Base-by-base conservation (phyloP, 2,113 vertebrate genomes). In the Hemichromis elongatus region DNA sequence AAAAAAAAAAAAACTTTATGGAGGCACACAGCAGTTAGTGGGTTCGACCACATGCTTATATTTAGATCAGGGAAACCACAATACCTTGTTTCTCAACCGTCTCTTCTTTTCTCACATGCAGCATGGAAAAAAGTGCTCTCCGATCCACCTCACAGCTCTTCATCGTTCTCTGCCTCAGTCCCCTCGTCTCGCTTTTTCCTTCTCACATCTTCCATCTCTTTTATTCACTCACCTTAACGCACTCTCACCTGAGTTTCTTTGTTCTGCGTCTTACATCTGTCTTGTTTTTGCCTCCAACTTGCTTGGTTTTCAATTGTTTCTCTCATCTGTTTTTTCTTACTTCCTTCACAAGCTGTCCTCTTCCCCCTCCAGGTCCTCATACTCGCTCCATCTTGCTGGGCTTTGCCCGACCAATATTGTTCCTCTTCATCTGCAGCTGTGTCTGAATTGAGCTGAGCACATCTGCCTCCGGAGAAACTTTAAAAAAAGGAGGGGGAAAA, bases 11-110 rank as follows among this genome's bases (percentile, higher is more conserved):
- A 2, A 66, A 35, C 77, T 82, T 75, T 81, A 84, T 86, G 50
- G 80, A 88, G 81, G 88, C 63, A 79, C 85, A 79, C 50, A 93
- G 91, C 93, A 91, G 92, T 93, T 93, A 90, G 89, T 77, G 89
- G 89, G 55, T 92, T 86, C 26, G 11, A 93, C 91, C 93, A 83
- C 90, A 90, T 55, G 80, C 70, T 90, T 94, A 95, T 88, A 95
- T 94, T 95, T 95, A 94, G 93, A 94, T 92, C 90, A 88, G 80
- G 90, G 82, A 95, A 95, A 94, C 94, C 93, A 84, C 93, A 93
- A 85, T 55, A 89, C 91, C 89, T 90, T 89, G 87, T 90, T 92
- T 93, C 89, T 93, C 93, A 95, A 95, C 94, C 56, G 92, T 94
- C 90, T 84, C 89, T 84, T 91, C 68, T 88, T 85, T 73, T 37